Base-by-base conservation (phyloP, 2,888 invertebrate species). In the Proisotoma minuta region DNA sequence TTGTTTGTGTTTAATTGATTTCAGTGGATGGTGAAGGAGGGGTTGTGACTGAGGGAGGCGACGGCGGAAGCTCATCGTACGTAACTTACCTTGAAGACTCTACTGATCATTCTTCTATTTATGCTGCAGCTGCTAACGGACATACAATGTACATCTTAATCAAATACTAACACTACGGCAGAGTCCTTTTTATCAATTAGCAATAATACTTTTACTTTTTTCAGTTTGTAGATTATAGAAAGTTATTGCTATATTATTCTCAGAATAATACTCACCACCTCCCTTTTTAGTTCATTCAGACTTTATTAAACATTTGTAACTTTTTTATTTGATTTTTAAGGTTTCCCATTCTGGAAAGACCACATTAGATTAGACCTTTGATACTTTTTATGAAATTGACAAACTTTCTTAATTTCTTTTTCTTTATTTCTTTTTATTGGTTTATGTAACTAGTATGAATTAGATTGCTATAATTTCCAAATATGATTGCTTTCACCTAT, bases 41-140 rank as follows among this genome's bases (percentile, higher is more conserved):
- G n/a, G 57, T 60, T 49, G 64, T 59, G 20, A 60, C 60, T 15
- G 59, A 63, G n/a, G 62, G 60, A 23, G 68, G 57, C 40, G 60
- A 59, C 48, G 75, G 78, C 47, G 78, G 79, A 65, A 84, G 84
- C 76, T 81, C 83, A 51, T 80, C 82, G 27, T 83, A 82, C 75
- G 84, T 84, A 66, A 84, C 84, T 77, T 84, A 84, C 79, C 84
- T 84, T 75, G 84, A 84, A 75, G 83, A 82, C 75, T 81, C 80
- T 73, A 78, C 81, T 71, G 82, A 82, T 78, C 83, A 79, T 76
- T 81, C 81, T 78, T 82, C 81, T 79, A 83, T 82, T 43, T 72
- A 68, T 58, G 62, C 68, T 28, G 62, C 68, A 3, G 62, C 70
- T 23, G 77, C 81, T 70, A 84, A 84, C 80, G 84, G 84, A 74